These are phyloP conservation scores for Diachasma alloeum DNA, from an alignment of 1,140 invertebrate genomes.

Conservation along the genomic window DNA sequence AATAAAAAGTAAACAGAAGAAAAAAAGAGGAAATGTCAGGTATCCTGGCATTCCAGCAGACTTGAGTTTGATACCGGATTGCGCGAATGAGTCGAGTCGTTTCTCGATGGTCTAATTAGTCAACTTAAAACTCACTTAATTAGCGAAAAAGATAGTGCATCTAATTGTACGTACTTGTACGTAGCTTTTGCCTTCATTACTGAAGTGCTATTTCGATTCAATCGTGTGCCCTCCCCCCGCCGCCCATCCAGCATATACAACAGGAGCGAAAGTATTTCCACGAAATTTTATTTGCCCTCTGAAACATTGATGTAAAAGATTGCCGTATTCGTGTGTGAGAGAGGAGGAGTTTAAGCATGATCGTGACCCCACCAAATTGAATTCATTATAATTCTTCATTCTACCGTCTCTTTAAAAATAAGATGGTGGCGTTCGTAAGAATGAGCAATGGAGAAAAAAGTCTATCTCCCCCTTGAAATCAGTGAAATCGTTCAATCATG, in stretches of 20 bases:
- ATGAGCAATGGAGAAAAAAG: neutral
- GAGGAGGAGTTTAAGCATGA: neutral
- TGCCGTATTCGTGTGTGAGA: neutral
- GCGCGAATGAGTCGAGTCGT: neutral
- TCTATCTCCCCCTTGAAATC: too few relatives aligned
- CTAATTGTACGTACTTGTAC: neutral
- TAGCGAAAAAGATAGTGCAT: neutral
- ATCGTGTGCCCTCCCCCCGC: neutral
- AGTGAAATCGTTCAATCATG: too few relatives aligned
- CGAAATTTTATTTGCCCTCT: neutral
- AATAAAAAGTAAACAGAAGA: neutral
- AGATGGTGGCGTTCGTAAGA: neutral
- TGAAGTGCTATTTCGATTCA: neutral
- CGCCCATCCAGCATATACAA: neutral
- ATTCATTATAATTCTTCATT: neutral
- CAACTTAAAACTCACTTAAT: neutral
- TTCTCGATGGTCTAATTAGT: neutral
- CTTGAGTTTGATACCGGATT: neutral
- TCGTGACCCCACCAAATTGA: neutral
- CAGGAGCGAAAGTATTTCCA: neutral
- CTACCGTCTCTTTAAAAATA: neutral
- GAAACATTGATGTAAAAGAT: neutral
- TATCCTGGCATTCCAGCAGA: neutral
- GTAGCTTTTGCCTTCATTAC: neutral
- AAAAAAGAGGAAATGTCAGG: neutral